phyloP scores from a whole-genome alignment of 2,888 invertebrate species.

The Empis stercorea region DNA sequence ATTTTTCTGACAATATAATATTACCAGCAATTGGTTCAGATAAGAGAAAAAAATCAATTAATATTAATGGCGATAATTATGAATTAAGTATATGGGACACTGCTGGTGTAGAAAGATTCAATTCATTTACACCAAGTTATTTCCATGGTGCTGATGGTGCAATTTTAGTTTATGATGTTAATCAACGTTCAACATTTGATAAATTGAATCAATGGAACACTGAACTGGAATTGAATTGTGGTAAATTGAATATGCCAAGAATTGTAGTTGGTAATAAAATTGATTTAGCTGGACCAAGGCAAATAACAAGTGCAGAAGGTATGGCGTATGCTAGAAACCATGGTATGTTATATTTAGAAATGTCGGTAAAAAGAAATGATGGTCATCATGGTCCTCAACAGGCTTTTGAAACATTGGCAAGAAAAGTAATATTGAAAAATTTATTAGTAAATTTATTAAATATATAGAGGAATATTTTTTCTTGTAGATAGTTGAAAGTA shows the following conservation, averaged over 20 bases:
- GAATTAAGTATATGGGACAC: slow-evolving; percentile 92
- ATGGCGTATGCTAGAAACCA: slow-evolving; percentile 89
- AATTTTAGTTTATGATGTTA: slow-evolving; percentile 87
- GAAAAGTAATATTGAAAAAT: too few species aligned
- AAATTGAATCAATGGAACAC: slow-evolving; percentile 89
- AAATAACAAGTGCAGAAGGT: slow-evolving; percentile 83
- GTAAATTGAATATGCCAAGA: slow-evolving; percentile 74
- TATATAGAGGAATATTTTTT: too few species aligned
- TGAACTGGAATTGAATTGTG: slow-evolving; percentile 89
- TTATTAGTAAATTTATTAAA: too few species aligned
- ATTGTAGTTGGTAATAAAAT: slow-evolving; percentile 98
- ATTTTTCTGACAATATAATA: slow-evolving; percentile 57
- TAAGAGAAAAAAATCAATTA: slow-evolving; percentile 71
- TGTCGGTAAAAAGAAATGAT: slow-evolving; percentile 94
- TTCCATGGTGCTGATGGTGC: slow-evolving; percentile 88
- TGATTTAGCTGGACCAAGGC: slow-evolving; percentile 74
- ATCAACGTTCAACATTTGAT: slow-evolving; percentile 64
- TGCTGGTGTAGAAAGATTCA: slow-evolving; percentile 87
- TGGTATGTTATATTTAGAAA: slow-evolving; percentile 92
- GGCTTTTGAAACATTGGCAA: slow-evolving; percentile 37
- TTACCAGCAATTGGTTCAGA: slow-evolving; percentile 95
- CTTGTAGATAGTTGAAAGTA: too few species aligned
- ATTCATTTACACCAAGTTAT: slow-evolving; percentile 87
- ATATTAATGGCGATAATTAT: slow-evolving; percentile 89
- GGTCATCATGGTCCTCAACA: slow-evolving; percentile 89